Percentiles rank a stretch among this genome's conserved stretches.
Conservation (phyloP, 2,888 invertebrate genomes). For the Globia sparganii region DNA sequence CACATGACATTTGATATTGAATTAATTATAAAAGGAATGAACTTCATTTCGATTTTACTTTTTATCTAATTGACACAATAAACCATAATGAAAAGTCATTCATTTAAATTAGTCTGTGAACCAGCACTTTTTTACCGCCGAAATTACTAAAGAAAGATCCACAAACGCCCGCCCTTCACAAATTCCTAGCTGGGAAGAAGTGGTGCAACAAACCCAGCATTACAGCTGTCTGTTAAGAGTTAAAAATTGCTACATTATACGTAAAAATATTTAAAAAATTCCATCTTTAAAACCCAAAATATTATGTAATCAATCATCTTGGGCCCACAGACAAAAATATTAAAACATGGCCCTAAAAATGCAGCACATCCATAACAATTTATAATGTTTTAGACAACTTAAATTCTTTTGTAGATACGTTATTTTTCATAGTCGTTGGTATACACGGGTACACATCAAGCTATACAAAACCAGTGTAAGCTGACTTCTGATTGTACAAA, state of each 20-base stretch:
- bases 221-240: not conserved
- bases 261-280: not conserved
- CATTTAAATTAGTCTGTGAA: not conserved
- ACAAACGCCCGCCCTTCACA: not conserved
- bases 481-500: not conserved
- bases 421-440: not conserved
- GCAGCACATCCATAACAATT: constrained; percentile 12
- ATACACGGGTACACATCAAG: not conserved
- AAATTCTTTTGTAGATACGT: not conserved
- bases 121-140: not conserved
- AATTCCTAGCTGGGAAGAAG: not conserved
- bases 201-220: not conserved
- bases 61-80: not conserved
- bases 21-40: constrained; percentile 10
- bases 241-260: not conserved
- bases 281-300: not conserved
- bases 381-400: constrained; percentile 12
- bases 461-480: not conserved
- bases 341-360: not conserved
- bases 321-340: no score
- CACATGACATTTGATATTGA: constrained; percentile 10
- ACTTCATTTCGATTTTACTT: not conserved
- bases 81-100: not conserved
- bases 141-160: not conserved
- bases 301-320: not conserved